Conservation (phyloP, 2,888 invertebrate genomes). For the Rotaria macrura region DNA sequence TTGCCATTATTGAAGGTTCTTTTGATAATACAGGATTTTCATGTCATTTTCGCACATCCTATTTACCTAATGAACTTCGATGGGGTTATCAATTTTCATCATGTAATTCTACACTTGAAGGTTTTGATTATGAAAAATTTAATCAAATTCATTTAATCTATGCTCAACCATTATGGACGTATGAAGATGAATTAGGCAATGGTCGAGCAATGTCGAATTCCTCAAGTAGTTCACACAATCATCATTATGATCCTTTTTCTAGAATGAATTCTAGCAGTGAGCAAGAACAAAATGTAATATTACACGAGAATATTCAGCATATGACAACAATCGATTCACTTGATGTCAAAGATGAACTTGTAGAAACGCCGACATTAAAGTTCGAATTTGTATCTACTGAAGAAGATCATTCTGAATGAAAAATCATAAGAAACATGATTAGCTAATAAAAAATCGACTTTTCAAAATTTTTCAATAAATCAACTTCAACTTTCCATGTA, state of each 20-base stretch:
- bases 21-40: background rate
- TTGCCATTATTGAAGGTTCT: background rate
- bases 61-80: background rate
- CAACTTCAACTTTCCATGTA: too few species aligned
- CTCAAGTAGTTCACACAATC: background rate
- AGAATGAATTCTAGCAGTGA: background rate
- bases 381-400: background rate
- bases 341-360: background rate
- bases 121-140: slow-evolving; percentile 31
- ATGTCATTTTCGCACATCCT: slow-evolving; percentile 15
- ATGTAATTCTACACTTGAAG: background rate
- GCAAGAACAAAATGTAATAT: background rate
- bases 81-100: slow-evolving; percentile 4
- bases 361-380: background rate
- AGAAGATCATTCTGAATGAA: too few species aligned
- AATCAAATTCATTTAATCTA: slow-evolving; percentile 22
- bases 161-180: background rate
- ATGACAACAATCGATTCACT: background rate
- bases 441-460: too few species aligned
- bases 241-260: background rate
- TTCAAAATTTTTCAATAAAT: too few species aligned
- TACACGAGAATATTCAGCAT: too few species aligned
- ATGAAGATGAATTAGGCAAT: background rate
- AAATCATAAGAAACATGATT: too few species aligned
- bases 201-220: background rate